Evolutionary conservation across 2,113 vertebrate species (phyloP).

Genomic region (Echinops telfairi): DNA sequence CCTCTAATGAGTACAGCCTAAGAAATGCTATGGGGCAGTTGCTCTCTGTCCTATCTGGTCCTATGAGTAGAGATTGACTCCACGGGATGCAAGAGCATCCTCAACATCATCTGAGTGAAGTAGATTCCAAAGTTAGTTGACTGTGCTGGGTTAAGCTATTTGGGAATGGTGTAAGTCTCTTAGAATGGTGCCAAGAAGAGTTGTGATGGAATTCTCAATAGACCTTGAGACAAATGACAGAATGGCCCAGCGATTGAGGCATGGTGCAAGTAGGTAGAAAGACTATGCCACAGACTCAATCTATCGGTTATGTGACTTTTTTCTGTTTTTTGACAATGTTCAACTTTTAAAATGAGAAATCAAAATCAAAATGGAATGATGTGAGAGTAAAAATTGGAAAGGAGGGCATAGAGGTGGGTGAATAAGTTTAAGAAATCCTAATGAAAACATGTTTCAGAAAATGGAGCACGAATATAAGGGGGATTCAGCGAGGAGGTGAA

Average conservation of each 20-base stretch:
- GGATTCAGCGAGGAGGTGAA: not conserved
- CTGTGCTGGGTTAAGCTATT: not conserved
- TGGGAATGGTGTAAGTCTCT: not conserved
- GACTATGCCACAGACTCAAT: fast-evolving
- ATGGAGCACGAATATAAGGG: not conserved
- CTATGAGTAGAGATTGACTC: not conserved
- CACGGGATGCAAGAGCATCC: not conserved
- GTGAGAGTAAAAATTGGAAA: not conserved
- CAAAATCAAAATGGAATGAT: not conserved
- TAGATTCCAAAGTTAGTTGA: not conserved
- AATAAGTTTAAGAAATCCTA: not conserved
- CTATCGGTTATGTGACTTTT: not conserved
- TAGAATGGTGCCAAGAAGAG: not conserved
- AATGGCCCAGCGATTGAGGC: not conserved
- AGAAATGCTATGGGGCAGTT: not conserved
- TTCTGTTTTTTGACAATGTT: fast-evolving
- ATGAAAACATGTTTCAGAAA: constrained; percentile 5
- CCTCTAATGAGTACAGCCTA: not conserved
- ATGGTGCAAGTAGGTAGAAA: not conserved
- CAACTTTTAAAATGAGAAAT: not conserved
- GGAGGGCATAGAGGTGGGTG: not conserved
- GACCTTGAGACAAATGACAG: not conserved
- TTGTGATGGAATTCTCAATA: not conserved
- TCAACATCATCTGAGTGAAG: not conserved
- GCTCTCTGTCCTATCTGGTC: not conserved